phyloP scores from a whole-genome alignment of 2,888 invertebrate species.

The Baronia brevicornis region DNA sequence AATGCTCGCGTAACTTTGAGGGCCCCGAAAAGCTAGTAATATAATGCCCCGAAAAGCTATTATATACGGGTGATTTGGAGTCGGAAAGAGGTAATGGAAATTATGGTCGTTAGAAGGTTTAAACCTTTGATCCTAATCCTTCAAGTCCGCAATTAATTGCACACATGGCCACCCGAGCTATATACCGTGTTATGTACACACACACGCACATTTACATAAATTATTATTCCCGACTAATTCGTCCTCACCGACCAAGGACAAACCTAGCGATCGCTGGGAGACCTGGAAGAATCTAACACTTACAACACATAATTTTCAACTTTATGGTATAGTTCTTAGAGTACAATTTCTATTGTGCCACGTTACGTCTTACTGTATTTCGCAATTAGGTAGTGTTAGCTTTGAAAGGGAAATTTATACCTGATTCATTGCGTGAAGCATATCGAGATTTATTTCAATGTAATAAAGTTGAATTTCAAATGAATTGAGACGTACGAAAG shows the following conservation, averaged over 20 bases:
- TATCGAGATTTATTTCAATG: conserved; percentile 16
- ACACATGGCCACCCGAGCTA: conserved; percentile 17
- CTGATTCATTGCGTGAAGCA: conserved; percentile 29
- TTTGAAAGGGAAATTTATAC: conserved; percentile 74
- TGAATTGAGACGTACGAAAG: conserved; percentile 20
- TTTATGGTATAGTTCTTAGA: conserved; percentile 15
- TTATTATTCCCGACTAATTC: conserved; percentile 74
- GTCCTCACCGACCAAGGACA: conserved; percentile 68
- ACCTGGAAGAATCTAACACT: conserved; percentile 49
- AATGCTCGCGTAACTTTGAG: too few relatives aligned
- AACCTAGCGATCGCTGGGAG: conserved; percentile 40
- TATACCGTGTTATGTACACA: conserved; percentile 20
- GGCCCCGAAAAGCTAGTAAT: too few relatives aligned
- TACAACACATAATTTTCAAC: conserved; percentile 20
- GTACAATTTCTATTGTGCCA: conserved; percentile 17
- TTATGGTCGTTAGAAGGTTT: too few relatives aligned
- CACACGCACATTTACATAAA: conserved; percentile 63
- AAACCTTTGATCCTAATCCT: neutral
- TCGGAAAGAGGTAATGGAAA: too few relatives aligned
- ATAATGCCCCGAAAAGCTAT: too few relatives aligned
- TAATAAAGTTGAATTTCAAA: conserved; percentile 31
- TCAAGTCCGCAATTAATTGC: conserved; percentile 15
- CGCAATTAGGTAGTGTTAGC: conserved; percentile 27
- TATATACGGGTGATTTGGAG: too few relatives aligned
- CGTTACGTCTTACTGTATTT: conserved; percentile 32